Conservation (phyloP, 2,797 vertebrate species). For the Lagodon rhomboides region DNA sequence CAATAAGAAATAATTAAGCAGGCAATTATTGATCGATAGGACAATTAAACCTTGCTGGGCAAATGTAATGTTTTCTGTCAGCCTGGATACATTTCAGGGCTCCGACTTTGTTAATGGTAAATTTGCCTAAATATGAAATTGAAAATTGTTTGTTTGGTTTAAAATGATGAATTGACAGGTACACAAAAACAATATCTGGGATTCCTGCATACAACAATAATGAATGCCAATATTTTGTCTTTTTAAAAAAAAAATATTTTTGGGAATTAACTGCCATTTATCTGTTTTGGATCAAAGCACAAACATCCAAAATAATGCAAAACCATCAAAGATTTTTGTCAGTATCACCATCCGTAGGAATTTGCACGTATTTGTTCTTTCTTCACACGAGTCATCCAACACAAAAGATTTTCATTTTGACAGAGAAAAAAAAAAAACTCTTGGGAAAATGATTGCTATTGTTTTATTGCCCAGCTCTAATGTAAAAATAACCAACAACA, state of each 20-base stretch:
- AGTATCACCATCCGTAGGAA: not conserved
- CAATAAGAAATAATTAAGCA: not conserved
- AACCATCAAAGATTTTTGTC: not conserved
- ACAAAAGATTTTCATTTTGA: conserved; percentile 25
- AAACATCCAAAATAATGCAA: not conserved
- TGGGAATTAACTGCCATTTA: not conserved
- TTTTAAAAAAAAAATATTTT: no score
- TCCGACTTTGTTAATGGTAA: not conserved
- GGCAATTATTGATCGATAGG: not conserved
- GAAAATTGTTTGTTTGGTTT: not conserved
- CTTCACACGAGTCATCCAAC: not conserved
- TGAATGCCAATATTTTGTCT: not conserved
- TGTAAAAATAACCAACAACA: conserved; percentile 32
- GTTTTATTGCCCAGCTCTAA: conserved; percentile 55
- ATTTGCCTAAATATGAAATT: not conserved
- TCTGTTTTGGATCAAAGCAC: conserved; percentile 3
- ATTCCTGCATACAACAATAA: not conserved
- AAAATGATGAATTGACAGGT: not conserved
- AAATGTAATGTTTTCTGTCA: not conserved
- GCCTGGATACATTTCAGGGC: not conserved
- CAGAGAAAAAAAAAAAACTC: conserved; percentile 30
- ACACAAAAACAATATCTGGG: conserved; percentile 5
- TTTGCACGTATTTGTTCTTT: conserved; percentile 21
- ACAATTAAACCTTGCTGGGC: not conserved
- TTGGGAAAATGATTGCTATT: conserved; percentile 27